phyloP scores from a whole-genome alignment of 2,797 vertebrate species.

The Sebastes kiyomatsui region DNA sequence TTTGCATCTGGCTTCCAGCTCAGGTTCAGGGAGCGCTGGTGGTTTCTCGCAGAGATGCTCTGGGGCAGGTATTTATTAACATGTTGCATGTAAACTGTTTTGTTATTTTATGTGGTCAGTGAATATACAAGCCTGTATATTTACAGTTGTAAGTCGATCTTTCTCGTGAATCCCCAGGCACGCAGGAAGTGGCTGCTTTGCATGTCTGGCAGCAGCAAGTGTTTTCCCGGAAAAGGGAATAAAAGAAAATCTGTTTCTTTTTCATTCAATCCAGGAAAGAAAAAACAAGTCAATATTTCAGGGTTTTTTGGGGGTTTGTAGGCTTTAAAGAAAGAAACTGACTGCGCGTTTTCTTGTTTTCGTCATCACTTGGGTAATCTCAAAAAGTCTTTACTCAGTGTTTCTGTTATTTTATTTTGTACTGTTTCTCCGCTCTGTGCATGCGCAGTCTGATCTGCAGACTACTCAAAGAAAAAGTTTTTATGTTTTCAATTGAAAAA shows the following conservation, averaged over 20 bases:
- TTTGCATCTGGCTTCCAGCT: slow-evolving; percentile 36
- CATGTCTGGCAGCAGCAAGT: not conserved
- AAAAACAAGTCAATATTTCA: not conserved
- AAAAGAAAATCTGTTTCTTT: not conserved
- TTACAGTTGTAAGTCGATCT: not conserved
- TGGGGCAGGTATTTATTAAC: slow-evolving; percentile 51
- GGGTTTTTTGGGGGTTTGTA: not conserved
- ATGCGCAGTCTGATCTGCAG: not conserved
- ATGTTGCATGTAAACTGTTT: not conserved
- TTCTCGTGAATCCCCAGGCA: not conserved
- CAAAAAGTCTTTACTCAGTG: not conserved
- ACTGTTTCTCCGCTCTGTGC: not conserved
- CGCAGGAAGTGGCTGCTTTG: not conserved
- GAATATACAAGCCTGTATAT: not conserved
- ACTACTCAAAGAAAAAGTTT: too few species aligned
- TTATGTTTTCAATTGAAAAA: too few species aligned
- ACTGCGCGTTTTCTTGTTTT: not conserved
- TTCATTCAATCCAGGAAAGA: not conserved
- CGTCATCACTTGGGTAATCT: too few species aligned
- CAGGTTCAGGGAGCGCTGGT: slow-evolving; percentile 45
- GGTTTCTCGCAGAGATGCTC: slow-evolving; percentile 48
- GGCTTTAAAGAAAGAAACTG: not conserved
- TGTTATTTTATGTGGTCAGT: not conserved
- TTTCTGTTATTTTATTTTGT: not conserved
- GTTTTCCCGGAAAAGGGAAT: not conserved